Conservation (phyloP, 2,113 vertebrate genomes). For the Myanophis thanlyinensis region DNA sequence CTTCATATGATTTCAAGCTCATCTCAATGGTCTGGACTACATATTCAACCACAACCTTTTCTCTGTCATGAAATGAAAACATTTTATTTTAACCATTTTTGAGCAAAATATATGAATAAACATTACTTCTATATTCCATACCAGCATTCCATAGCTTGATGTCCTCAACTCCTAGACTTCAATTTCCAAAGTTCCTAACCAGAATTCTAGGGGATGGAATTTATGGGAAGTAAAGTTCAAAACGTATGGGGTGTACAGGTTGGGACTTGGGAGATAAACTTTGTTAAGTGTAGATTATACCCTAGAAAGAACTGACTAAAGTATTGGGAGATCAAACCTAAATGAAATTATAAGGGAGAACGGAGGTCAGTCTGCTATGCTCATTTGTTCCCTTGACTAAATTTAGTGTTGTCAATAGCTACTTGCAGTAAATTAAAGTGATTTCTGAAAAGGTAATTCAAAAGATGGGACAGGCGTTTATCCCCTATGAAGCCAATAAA, state of each 20-base stretch:
- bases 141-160: not conserved
- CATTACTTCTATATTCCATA: not conserved
- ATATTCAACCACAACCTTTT: not conserved
- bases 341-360: not conserved
- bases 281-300: not conserved
- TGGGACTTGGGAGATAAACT: not conserved
- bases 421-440: not conserved
- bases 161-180: not conserved
- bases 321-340: not conserved
- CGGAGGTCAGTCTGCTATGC: not conserved
- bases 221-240: not conserved
- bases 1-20: not conserved
- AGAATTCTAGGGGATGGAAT: not conserved
- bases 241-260: no score
- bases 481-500: not conserved
- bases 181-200: not conserved
- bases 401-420: not conserved
- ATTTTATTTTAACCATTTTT: not conserved
- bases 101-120: not conserved
- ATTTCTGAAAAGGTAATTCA: not conserved
- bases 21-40: not conserved
- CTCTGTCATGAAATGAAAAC: not conserved
- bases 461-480: not conserved
- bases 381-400: not conserved
- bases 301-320: not conserved